Evolutionary conservation across 1,140 invertebrate genomes (phyloP), one percentile per base, ranked within the genome.

Genomic region (Eulimnadia texana): DNA sequence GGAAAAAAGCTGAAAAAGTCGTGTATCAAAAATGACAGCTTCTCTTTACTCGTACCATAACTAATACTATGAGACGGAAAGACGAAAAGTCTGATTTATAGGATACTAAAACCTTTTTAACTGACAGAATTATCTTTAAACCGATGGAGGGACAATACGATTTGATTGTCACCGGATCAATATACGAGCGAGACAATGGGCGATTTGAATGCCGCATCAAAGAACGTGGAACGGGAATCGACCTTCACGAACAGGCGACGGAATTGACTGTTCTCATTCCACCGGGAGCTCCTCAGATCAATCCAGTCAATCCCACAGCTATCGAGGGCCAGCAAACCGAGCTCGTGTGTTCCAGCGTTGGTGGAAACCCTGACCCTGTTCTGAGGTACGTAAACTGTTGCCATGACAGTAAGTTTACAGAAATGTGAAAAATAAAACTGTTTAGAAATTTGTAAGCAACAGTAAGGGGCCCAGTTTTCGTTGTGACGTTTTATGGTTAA

Each of bases 201-300:
- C 81, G 84, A 64, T 94, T 93, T 74, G 89, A 92, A 74, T 95
- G 91, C 70, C 80, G 86, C 22, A 80, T 92, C 50, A 93, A 92
- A 71, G 84, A 84, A 25, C 82, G 80, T 24, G 87, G 88, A 11
- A 88, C 84, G 10, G 90, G 90, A 0, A 78, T 80, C 9, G 86
- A 88, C 68, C 76, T 92, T 20, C 88, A 91, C 73, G 82, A 84
- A 58, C 87, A 91, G 72, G 82, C 82, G 33, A 84, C 91, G 67
- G 81, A 82, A 50, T 76, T 95, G 53, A 92, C 89, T 3, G 90
- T 95, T 13, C 77, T 95, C 3, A 85, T 88, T 23, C 80, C 83
- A 13, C 91, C 90, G 0, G 84, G 85, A 58, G 78, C 83, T 20
- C 90, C 91, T 0, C 74, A 78, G 51, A 83, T 93, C 49, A 79